Evolutionary conservation across 2,797 vertebrate species (phyloP).

Genomic region (Myotis pilosus): DNA sequence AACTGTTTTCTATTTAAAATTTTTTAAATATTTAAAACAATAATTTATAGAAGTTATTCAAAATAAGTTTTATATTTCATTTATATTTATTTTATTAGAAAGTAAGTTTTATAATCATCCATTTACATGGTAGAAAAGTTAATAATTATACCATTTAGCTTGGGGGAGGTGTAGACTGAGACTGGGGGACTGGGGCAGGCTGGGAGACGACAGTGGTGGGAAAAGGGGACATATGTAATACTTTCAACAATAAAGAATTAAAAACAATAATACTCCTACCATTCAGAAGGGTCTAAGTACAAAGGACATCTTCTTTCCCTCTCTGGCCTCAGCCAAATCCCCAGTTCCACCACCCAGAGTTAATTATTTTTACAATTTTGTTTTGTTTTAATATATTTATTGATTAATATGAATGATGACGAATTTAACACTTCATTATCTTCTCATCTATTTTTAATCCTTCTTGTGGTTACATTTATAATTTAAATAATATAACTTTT

Average conservation of each 20-base stretch:
- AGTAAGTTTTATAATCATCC: not conserved
- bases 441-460: slow-evolving; percentile 4
- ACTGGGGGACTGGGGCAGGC: too few species aligned
- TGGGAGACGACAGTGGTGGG: too few species aligned
- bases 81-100: slow-evolving; percentile 10
- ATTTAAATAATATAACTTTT: not conserved
- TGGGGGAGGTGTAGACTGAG: too few species aligned
- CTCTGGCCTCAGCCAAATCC: not conserved
- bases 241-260: too few species aligned
- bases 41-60: not conserved
- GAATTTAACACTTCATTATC: not conserved
- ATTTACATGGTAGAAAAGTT: not conserved
- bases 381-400: not conserved
- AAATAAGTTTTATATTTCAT: not conserved
- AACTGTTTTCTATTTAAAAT: not conserved
- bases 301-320: not conserved
- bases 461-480: not conserved
- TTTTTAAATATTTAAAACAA: not conserved
- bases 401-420: not conserved
- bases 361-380: not conserved
- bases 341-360: not conserved
- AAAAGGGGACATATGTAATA: too few species aligned
- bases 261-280: not conserved
- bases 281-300: not conserved
- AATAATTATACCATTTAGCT: not conserved